A percentile compares a stretch with the other conserved stretches of the same genome.
phyloP scores from a whole-genome alignment of 2,797 vertebrate genomes.

The Gymnopithys bicolor region DNA sequence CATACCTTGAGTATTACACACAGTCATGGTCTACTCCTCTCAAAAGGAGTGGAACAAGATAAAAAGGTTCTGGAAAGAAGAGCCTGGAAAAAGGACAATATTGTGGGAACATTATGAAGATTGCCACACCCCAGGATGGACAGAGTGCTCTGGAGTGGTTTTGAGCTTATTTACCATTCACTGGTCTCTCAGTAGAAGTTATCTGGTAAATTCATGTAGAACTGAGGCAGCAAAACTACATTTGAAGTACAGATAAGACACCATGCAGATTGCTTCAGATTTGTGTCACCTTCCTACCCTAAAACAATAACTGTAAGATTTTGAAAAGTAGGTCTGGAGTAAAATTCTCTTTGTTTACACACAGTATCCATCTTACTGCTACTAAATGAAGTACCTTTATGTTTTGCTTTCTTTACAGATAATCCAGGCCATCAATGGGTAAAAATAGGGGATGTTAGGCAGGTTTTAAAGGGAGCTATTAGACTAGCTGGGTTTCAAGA shows the following conservation, averaged over 20 bases:
- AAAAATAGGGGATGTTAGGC: neutral
- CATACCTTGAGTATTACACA: neutral
- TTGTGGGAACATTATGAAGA: neutral
- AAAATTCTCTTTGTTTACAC: neutral
- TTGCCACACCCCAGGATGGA: neutral
- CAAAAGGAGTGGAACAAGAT: neutral
- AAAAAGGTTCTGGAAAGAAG: neutral
- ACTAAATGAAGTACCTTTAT: neutral
- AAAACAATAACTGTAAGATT: neutral
- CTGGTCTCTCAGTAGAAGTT: neutral
- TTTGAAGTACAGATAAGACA: neutral
- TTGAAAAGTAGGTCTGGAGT: neutral
- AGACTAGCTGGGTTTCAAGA: neutral
- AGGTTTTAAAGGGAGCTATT: neutral
- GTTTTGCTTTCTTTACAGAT: neutral
- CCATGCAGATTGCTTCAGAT: fast-evolving
- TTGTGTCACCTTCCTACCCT: neutral
- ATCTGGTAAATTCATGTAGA: neutral
- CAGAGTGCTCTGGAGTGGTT: neutral
- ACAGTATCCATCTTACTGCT: neutral
- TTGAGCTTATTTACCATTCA: neutral
- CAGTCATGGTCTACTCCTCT: neutral
- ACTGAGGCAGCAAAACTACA: neutral
- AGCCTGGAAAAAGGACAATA: neutral
- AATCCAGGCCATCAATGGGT: neutral